Evolutionary conservation across 1,140 invertebrate species (phyloP).

Genomic region (Drosophila kanapiae): DNA sequence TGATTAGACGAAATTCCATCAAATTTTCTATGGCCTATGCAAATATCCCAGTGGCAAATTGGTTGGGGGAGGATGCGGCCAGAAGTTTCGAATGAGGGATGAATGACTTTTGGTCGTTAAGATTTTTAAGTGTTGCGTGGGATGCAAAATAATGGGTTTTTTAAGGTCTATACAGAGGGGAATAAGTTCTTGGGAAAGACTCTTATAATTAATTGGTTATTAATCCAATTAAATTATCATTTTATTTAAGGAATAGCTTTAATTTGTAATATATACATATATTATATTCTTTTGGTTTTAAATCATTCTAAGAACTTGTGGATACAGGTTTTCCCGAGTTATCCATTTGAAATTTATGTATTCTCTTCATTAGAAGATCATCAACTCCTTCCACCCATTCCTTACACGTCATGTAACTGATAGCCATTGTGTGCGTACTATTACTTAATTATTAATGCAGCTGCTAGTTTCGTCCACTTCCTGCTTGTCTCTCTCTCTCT

Average conservation of each 20-base stretch:
- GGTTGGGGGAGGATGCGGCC: not conserved
- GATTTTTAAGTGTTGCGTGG: slow-evolving; percentile 18
- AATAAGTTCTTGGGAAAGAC: not conserved
- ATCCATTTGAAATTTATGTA: not conserved
- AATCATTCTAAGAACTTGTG: too few relatives aligned
- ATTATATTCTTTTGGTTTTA: too few relatives aligned
- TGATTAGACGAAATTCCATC: slow-evolving; percentile 46
- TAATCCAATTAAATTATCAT: not conserved
- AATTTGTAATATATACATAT: too few relatives aligned
- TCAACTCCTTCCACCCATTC: not conserved
- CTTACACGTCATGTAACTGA: slow-evolving; percentile 20
- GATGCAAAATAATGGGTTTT: slow-evolving; percentile 16
- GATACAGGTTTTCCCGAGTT: not conserved
- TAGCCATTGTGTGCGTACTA: slow-evolving; percentile 31
- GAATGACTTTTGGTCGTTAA: slow-evolving; percentile 26
- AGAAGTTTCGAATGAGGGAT: slow-evolving; percentile 14
- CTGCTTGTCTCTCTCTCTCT: slow-evolving; percentile 5
- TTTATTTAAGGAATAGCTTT: not conserved
- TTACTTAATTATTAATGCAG: slow-evolving; percentile 60
- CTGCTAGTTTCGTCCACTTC: slow-evolving; percentile 14
- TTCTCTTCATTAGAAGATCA: not conserved
- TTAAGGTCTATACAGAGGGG: not conserved
- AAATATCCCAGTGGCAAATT: slow-evolving; percentile 31
- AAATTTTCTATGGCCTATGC: slow-evolving; percentile 35
- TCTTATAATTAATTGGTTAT: slow-evolving; percentile 1